Conservation (phyloP, 2,113 vertebrate genomes). For the Ailuropoda melanoleuca region DNA sequence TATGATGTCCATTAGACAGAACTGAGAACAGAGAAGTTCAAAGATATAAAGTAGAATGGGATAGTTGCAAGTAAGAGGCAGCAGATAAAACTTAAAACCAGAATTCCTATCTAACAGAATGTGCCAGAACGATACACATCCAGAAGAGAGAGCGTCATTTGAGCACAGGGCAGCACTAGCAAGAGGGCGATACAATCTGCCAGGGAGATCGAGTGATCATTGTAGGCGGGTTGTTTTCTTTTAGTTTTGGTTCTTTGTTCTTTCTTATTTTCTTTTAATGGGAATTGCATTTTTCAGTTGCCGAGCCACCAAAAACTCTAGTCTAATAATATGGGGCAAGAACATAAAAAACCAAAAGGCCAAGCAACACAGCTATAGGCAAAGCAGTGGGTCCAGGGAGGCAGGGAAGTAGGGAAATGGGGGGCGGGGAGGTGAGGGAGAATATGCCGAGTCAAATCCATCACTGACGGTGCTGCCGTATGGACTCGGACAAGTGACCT, state of each 20-base stretch:
- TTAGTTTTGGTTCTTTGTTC: neutral
- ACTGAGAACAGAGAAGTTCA: neutral
- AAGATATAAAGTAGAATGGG: neutral
- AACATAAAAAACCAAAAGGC: neutral
- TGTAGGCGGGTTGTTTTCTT: neutral
- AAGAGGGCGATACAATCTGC: neutral
- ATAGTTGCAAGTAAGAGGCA: neutral
- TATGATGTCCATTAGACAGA: neutral
- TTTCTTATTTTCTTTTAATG: neutral
- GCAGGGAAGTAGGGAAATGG: too few species aligned
- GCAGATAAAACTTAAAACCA: neutral
- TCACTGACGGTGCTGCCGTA: fast-evolving
- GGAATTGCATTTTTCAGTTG: neutral
- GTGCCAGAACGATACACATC: neutral
- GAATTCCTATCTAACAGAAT: neutral
- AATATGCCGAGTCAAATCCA: neutral
- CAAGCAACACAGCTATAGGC: neutral
- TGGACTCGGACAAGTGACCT: neutral
- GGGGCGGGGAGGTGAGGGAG: neutral
- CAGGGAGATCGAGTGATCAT: neutral
- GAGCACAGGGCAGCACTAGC: neutral
- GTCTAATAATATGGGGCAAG: neutral
- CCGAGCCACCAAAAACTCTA: neutral
- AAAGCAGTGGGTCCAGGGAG: neutral
- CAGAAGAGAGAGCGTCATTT: neutral